phyloP scores from a whole-genome alignment of 2,797 vertebrate species.

The Petrocephalus schoutedeni region DNA sequence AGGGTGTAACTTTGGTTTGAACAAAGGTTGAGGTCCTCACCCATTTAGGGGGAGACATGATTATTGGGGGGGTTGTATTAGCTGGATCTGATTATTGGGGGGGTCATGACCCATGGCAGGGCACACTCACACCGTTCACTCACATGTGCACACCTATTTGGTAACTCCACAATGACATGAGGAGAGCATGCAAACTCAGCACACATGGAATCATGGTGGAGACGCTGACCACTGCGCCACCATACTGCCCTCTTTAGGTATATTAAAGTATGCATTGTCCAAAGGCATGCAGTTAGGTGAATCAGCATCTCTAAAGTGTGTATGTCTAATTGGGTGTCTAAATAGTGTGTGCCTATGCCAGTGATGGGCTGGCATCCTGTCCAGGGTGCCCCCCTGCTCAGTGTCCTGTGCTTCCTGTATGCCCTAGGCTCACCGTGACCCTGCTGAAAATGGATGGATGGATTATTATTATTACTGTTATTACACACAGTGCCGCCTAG shows the following conservation, averaged over 20 bases:
- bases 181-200: no score
- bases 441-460: neutral
- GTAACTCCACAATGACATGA: no score
- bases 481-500: neutral
- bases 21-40: no score
- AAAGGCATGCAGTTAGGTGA: neutral
- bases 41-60: no score
- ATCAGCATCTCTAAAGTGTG: neutral
- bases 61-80: no score
- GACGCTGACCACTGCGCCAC: neutral
- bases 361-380: neutral
- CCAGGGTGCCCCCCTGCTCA: neutral
- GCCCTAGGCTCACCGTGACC: neutral
- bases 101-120: neutral
- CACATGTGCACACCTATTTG: no score
- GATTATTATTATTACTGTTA: slow-evolving; percentile 2
- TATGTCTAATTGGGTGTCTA: no score
- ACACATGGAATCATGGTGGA: neutral
- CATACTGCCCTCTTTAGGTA: neutral
- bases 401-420: neutral
- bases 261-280: neutral
- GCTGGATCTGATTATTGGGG: no score
- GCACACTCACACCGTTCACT: neutral
- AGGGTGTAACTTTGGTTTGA: no score
- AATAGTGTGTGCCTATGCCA: neutral